Conservation (phyloP, 2,113 vertebrate genomes). For the Rattus norvegicus region DNA sequence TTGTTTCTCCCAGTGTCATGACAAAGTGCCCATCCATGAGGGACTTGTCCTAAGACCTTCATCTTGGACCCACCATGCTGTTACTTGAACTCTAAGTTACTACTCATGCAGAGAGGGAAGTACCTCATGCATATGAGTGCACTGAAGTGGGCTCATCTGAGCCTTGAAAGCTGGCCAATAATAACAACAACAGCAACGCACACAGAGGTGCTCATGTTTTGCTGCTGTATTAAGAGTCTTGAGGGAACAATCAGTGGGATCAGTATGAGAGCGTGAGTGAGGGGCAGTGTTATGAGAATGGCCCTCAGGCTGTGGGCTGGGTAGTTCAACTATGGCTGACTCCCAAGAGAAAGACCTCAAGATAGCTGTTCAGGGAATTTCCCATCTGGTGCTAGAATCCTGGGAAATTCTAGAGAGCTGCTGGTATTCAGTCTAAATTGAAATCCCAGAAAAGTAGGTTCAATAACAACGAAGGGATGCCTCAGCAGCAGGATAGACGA, state of each 20-base stretch:
- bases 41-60: background rate
- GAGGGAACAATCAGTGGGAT: background rate
- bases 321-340: background rate
- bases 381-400: background rate
- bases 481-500: background rate
- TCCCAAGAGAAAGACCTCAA: background rate
- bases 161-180: background rate
- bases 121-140: background rate
- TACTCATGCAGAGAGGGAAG: background rate
- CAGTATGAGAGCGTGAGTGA: background rate
- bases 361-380: background rate
- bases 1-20: background rate
- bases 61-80: background rate
- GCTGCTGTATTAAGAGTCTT: background rate
- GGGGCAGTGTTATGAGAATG: too few species aligned
- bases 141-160: background rate
- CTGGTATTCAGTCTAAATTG: background rate
- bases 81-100: background rate
- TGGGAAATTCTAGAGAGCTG: background rate
- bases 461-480: background rate
- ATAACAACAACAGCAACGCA: too few species aligned
- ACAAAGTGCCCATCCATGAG: background rate
- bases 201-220: background rate
- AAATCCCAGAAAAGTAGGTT: background rate
- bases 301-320: background rate